Percentiles rank a stretch among this genome's conserved stretches.
Conservation (phyloP, 2,888 invertebrate species). For the Cryptocheilus praepositus region DNA sequence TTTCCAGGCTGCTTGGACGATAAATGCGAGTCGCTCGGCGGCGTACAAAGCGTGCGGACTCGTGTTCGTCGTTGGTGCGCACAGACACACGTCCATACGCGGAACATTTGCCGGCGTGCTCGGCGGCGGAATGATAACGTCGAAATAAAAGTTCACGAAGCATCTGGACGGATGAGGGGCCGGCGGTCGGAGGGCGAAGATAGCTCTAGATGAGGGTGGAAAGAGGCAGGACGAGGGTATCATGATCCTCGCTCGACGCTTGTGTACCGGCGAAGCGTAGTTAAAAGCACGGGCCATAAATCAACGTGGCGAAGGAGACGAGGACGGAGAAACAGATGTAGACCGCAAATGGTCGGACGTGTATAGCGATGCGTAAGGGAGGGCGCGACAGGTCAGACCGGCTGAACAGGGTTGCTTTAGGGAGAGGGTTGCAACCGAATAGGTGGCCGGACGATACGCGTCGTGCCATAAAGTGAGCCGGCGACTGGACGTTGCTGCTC, state of each 20-base stretch:
- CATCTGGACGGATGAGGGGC: conserved; percentile 21
- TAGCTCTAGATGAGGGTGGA: conserved; percentile 17
- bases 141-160: conserved; percentile 48
- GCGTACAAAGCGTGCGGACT: not conserved
- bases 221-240: not conserved
- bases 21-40: conserved; percentile 25
- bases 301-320: conserved; percentile 54
- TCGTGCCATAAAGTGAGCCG: conserved; percentile 52
- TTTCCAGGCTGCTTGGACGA: conserved; percentile 12
- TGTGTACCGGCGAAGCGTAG: conserved; percentile 39
- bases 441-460: conserved; percentile 40
- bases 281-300: conserved; percentile 61
- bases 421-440: conserved; percentile 26
- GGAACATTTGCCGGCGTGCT: not conserved
- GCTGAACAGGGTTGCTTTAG: conserved; percentile 17
- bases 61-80: not conserved
- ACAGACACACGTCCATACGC: not conserved
- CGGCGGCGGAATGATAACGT: conserved; percentile 35
- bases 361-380: conserved; percentile 32
- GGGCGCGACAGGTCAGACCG: conserved; percentile 6
- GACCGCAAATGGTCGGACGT: conserved; percentile 57
- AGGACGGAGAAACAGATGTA: conserved; percentile 60
- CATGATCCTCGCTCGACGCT: not conserved
- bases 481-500: conserved; percentile 53
- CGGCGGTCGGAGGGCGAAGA: conserved; percentile 12